Base-by-base conservation (phyloP, 1,140 invertebrate genomes). In the Trialeurodes vaporariorum region DNA sequence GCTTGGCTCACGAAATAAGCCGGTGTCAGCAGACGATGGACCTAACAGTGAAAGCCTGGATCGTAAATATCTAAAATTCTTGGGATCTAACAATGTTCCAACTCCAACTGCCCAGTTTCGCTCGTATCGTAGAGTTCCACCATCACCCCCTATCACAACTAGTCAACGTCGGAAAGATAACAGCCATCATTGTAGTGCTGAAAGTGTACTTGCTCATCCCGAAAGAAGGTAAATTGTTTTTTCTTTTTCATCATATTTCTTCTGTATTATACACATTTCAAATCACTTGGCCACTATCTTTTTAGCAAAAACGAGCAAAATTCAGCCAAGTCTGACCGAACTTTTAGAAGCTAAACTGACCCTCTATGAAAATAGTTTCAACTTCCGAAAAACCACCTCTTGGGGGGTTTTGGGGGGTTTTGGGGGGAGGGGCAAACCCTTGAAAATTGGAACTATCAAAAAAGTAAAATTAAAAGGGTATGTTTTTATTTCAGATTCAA, bases 51-150 rank as follows among this genome's bases (percentile, higher is more conserved):
- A 67, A 22, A 89, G 87, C 74, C 81, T 90, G 67, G 88, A 90
- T 77, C 76, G 88, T 70, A 90, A 90, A 78, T 89, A 87, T 74
- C 77, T 87, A 63, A 78, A 83, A 73, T 85, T 86, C 71, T 79
- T 86, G 64, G 80, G 73, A 74, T 83, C 81, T 78, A 83, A 77
- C 73, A 83, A 84, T 72, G 80, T 87, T 27, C 87, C 87, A 5
- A 86, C 90, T 25, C 87, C 87, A 24, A 90, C 87, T 1, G 85
- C 87, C n/a, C 87, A 89, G 73, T 90, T 88, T 75, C 80, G 87
- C 65, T 89, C 86, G 70, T 90, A 89, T 69, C 78, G 87, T 71
- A 83, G 87, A 75, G 85, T 87, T 49, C 76, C 81, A 68, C 74
- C 75, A 13, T 64, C 59, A 66, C 65, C 64, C 68, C 21, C 49